A percentile compares a stretch with the other conserved stretches of the same genome.
phyloP scores from a whole-genome alignment of 2,888 invertebrate species.

The Tetranychus truncatus region DNA sequence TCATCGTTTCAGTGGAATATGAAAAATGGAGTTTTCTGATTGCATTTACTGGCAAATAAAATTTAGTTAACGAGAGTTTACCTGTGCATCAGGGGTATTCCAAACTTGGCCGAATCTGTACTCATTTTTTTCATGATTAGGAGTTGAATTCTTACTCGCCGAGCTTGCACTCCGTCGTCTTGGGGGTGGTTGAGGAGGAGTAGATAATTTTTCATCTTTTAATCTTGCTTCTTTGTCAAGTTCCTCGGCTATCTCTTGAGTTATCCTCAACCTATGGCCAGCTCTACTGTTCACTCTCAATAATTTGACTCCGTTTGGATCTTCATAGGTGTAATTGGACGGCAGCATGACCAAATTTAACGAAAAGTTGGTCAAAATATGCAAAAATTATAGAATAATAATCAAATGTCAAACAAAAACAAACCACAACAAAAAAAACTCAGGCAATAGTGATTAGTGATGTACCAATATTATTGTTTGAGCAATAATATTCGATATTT shows the following conservation, averaged over 20 bases:
- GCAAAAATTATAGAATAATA: too few species aligned
- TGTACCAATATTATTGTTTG: too few species aligned
- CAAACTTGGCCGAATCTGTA: not conserved
- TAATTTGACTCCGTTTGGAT: slow-evolving; percentile 31
- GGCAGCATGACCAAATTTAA: not conserved
- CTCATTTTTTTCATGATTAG: not conserved
- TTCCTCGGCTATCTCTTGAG: slow-evolving; percentile 61
- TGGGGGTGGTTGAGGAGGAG: slow-evolving; percentile 24
- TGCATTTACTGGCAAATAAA: too few species aligned
- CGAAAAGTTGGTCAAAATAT: too few species aligned
- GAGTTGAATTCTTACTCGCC: not conserved
- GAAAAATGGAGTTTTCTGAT: too few species aligned
- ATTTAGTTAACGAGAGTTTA: too few species aligned
- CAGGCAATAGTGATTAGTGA: too few species aligned
- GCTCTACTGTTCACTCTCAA: slow-evolving; percentile 71
- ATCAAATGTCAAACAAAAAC: too few species aligned
- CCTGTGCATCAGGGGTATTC: not conserved
- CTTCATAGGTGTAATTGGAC: slow-evolving; percentile 19
- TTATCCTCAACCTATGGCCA: slow-evolving; percentile 69
- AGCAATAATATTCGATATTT: too few species aligned
- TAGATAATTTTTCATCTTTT: slow-evolving; percentile 61
- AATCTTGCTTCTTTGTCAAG: slow-evolving; percentile 70
- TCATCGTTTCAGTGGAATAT: too few species aligned
- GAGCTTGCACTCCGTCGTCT: slow-evolving; percentile 18
- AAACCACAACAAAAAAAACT: too few species aligned